Evolutionary conservation across 2,113 vertebrate genomes (phyloP).

Genomic region (Lycaon pictus): DNA sequence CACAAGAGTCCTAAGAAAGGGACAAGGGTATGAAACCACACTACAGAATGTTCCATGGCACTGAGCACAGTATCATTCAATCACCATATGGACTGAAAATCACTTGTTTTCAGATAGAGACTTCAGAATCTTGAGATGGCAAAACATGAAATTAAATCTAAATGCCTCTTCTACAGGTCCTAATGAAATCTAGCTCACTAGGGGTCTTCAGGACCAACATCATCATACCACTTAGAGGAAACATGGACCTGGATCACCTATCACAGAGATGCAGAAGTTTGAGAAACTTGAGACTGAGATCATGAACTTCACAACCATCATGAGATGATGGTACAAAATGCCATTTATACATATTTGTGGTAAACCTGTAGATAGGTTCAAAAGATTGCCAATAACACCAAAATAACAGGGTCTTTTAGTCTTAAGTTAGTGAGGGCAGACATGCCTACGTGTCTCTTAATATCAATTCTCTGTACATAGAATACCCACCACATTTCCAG

Average conservation of each 20-base stretch:
- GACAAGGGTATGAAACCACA: not conserved
- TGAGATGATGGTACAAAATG: not conserved
- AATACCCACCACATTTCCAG: not conserved
- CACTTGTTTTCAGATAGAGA: not conserved
- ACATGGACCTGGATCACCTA: not conserved
- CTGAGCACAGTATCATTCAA: not conserved
- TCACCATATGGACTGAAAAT: rapidly evolving
- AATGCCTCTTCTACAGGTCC: not conserved
- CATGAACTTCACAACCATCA: not conserved
- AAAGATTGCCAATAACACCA: not conserved
- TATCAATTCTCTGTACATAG: not conserved
- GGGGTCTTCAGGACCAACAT: not conserved
- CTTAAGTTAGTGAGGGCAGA: not conserved
- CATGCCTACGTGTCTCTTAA: not conserved
- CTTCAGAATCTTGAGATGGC: not conserved
- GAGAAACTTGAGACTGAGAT: not conserved
- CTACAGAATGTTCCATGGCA: not conserved
- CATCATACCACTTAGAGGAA: not conserved
- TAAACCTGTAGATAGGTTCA: not conserved
- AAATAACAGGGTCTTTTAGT: not conserved
- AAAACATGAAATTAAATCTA: not conserved
- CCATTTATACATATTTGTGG: not conserved
- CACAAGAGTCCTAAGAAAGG: not conserved
- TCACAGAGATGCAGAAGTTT: not conserved
- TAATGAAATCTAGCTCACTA: not conserved